These are phyloP conservation scores for Caenorhabditis angaria DNA, from an alignment of 2,888 invertebrate species.

Conservation along the genomic window DNA sequence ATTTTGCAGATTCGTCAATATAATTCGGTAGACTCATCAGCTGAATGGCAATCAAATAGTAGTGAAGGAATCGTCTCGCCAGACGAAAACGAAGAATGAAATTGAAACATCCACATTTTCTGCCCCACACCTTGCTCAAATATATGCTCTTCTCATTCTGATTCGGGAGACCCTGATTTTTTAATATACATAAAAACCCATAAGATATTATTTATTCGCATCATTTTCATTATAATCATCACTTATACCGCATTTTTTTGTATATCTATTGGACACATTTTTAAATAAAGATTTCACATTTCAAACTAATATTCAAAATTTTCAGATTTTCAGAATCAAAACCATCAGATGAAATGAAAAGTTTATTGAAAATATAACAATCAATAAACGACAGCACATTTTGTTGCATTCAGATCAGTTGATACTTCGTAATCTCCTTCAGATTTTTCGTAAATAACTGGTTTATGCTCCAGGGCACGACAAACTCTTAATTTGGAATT, in stretches of 20 bases:
- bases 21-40: constrained; percentile 55
- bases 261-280: background rate
- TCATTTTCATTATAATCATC: background rate
- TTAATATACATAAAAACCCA: background rate
- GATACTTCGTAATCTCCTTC: background rate
- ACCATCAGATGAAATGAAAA: background rate
- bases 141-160: background rate
- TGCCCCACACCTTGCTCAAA: background rate
- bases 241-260: constrained; percentile 1
- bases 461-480: background rate
- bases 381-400: background rate
- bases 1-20: constrained; percentile 52
- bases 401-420: background rate
- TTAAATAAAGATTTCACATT: background rate
- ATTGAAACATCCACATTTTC: background rate
- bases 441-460: background rate
- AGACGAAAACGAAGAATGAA: constrained; percentile 45
- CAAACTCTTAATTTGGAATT: background rate
- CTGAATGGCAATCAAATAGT: constrained; percentile 56
- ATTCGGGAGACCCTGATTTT: background rate
- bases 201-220: constrained; percentile 3
- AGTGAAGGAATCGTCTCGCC: constrained; percentile 55
- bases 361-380: background rate
- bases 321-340: background rate
- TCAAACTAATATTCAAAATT: background rate